Conservation (phyloP, 1,140 invertebrate genomes). For the Drosophila ironensis region DNA sequence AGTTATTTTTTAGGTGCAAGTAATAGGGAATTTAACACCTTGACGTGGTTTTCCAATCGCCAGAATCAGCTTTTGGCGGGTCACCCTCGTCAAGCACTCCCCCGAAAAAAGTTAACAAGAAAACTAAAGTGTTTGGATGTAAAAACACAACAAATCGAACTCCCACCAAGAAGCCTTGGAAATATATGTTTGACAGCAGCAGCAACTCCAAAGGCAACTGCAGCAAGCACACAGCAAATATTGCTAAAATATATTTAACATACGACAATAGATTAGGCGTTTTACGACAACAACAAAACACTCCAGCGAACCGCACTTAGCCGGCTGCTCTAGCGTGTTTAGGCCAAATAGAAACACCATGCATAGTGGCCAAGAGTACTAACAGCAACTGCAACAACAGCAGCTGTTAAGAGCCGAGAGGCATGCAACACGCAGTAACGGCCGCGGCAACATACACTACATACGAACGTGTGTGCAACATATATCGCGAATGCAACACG, state of each 20-base stretch:
- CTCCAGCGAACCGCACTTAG: constrained; percentile 5
- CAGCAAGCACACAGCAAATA: constrained; percentile 24
- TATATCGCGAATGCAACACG: constrained; percentile 32
- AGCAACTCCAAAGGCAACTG: not conserved
- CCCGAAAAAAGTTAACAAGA: not conserved
- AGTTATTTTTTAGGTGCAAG: constrained; percentile 5
- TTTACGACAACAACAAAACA: constrained; percentile 41
- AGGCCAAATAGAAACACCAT: constrained; percentile 8
- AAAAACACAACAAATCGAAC: constrained; percentile 18
- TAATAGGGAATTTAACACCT: constrained; percentile 18
- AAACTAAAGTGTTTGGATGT: not conserved
- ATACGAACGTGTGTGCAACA: constrained; percentile 11
- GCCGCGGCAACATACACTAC: constrained; percentile 17
- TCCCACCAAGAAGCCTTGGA: constrained; percentile 23
- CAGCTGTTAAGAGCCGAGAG: constrained; percentile 39
- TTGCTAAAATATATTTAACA: constrained; percentile 54
- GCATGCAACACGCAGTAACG: constrained; percentile 45
- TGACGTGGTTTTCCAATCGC: constrained; percentile 18
- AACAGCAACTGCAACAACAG: constrained; percentile 16
- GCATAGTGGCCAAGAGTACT: constrained; percentile 1
- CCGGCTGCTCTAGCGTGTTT: constrained; percentile 2
- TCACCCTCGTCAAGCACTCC: no score
- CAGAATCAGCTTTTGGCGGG: not conserved
- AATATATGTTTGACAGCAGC: constrained; percentile 10
- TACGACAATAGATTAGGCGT: constrained; percentile 57